Evolutionary conservation across 2,113 vertebrate species (phyloP), one percentile per base, ranked within the genome.

Genomic region (Gopherus evgoodei): DNA sequence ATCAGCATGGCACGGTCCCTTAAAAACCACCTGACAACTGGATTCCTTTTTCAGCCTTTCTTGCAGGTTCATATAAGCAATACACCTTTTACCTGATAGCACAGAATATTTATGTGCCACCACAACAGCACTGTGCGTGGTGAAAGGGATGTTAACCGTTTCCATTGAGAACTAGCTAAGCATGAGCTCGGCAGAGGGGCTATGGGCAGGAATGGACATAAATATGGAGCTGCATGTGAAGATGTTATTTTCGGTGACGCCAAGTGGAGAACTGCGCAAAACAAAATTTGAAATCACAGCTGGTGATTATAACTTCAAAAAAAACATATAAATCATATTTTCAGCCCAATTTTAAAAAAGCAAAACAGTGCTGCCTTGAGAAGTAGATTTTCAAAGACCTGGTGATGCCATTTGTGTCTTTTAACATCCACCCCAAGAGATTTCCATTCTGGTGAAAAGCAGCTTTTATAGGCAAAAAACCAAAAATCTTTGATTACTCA

Each of bases 381-480:
- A 84, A 96, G 86, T 52, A 93, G 50, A 5, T 84, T 54, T 91
- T 96, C 59, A 90, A 90, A 97, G 31, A 35, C n/a, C 65, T 17
- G 65, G 65, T n/a, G 65, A 38, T 38, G 35, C 38, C 85, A 59
- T 81, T 90, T 82, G 90, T 90, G 83, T 29, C 31, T 94, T 91
- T 86, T 86, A 96, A n/a, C 92, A 85, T 16, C 12, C 35, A 87
- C 35, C 44, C 49, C 56, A 59, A 27, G 82, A 76, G 57, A 17
- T 53, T 53, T 52, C 5, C 35, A 13, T 21, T 52, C 9, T 7
- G 19, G 19, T 53, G 35, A 69, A 69, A 69, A 10, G 65, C n/a
- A 69, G 31, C 31, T 69, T 69, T 69, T 29, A 29, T 29, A 5
- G 54, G 54, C 54, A 53, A 53, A 53, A 52, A 52, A 17, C 17